phyloP scores from a whole-genome alignment of 2,113 vertebrate species.

The Candoia aspera region DNA sequence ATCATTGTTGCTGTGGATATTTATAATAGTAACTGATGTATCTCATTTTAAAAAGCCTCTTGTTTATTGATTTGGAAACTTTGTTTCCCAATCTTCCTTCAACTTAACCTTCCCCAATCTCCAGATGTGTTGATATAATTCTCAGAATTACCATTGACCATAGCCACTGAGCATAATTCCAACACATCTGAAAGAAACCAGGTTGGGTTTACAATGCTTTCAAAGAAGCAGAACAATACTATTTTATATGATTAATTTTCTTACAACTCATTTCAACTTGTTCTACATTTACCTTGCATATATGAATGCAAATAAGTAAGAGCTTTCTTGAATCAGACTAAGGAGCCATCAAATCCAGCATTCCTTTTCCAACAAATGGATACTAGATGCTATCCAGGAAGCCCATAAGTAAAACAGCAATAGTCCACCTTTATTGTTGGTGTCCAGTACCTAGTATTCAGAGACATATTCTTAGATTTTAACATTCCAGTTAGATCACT shows the following conservation, averaged over 20 bases:
- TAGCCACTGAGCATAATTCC: not conserved
- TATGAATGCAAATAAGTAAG: not conserved
- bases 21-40: not conserved
- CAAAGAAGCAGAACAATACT: not conserved
- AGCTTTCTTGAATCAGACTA: not conserved
- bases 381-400: not conserved
- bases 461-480: not conserved
- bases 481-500: not conserved
- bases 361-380: not conserved
- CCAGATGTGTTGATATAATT: not conserved
- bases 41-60: not conserved
- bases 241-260: not conserved
- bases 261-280: not conserved
- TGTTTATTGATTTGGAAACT: not conserved
- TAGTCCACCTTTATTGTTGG: not conserved
- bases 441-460: not conserved
- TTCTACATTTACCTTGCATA: not conserved
- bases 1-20: not conserved
- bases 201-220: not conserved
- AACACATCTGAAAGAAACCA: not conserved
- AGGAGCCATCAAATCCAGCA: not conserved
- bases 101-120: not conserved
- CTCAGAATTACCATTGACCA: not conserved
- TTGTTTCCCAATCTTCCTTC: not conserved
- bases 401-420: not conserved